phyloP scores from a whole-genome alignment of 2,113 vertebrate genomes.

The Thermophis baileyi region DNA sequence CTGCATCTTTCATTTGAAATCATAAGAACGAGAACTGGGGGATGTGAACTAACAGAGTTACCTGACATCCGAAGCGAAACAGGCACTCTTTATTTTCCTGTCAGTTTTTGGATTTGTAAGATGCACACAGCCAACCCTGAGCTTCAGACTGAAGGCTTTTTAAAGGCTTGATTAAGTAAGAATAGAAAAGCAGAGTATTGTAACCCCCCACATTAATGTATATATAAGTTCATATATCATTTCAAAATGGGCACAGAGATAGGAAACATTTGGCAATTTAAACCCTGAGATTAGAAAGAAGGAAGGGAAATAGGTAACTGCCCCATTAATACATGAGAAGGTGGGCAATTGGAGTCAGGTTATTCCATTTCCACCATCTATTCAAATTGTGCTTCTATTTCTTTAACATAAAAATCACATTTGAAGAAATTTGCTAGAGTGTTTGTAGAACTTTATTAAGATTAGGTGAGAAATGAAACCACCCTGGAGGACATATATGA shows the following conservation, averaged over 20 bases:
- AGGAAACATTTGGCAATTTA: neutral
- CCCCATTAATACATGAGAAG: neutral
- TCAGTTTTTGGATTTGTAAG: neutral
- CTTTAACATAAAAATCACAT: neutral
- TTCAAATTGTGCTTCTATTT: too few relatives aligned
- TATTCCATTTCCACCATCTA: neutral
- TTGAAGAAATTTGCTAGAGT: conserved; percentile 1
- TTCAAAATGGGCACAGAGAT: neutral
- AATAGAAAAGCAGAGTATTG: neutral
- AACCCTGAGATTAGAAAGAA: neutral
- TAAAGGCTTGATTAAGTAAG: neutral
- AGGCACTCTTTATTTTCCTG: neutral
- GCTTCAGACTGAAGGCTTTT: neutral
- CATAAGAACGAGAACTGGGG: neutral
- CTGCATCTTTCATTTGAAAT: neutral
- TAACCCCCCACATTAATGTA: neutral
- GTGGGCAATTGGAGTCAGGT: neutral
- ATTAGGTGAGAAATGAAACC: conserved; percentile 12
- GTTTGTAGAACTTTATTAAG: conserved; percentile 66
- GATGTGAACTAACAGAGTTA: neutral
- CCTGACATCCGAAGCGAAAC: neutral
- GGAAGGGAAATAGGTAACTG: neutral
- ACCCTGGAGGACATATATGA: neutral
- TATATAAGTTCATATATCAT: neutral
- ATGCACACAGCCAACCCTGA: neutral